Percentiles rank a stretch among this genome's conserved stretches.
phyloP scores from a whole-genome alignment of 2,888 invertebrate genomes.

The Tetropium fuscum region DNA sequence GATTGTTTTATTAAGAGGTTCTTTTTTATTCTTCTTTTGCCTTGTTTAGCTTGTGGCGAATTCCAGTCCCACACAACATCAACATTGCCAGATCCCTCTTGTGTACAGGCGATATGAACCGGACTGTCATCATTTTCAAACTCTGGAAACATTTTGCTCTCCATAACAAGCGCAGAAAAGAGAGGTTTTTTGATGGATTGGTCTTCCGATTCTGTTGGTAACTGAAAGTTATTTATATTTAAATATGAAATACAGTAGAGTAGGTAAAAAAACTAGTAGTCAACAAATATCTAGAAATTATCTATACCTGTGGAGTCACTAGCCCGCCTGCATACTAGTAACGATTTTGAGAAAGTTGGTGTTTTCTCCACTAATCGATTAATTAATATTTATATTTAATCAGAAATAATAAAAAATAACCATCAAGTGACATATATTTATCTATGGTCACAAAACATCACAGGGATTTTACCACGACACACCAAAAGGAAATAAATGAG shows the following conservation, averaged over 20 bases:
- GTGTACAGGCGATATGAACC: constrained; percentile 58
- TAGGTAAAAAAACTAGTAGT: neutral
- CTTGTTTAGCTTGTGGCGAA: constrained; percentile 57
- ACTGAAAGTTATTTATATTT: neutral
- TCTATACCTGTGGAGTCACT: neutral
- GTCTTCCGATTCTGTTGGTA: neutral
- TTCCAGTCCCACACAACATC: constrained; percentile 69
- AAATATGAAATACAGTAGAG: no score
- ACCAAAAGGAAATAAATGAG: no score
- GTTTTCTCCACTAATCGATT: neutral
- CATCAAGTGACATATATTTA: no score
- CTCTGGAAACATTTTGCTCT: constrained; percentile 3
- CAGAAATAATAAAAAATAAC: no score
- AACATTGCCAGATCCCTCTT: constrained; percentile 60
- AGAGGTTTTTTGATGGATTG: neutral
- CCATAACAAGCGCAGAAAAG: neutral
- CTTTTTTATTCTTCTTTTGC: constrained; percentile 40
- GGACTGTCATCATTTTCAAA: constrained; percentile 41
- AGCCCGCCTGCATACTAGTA: neutral
- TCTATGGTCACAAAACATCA: no score
- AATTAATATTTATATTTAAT: no score
- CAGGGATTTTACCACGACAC: no score
- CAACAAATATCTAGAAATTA: neutral
- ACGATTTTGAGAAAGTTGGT: neutral
- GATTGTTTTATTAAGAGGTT: constrained; percentile 47